Base-by-base conservation (phyloP, 2,888 invertebrate species). In the Trachelus troglodyta region DNA sequence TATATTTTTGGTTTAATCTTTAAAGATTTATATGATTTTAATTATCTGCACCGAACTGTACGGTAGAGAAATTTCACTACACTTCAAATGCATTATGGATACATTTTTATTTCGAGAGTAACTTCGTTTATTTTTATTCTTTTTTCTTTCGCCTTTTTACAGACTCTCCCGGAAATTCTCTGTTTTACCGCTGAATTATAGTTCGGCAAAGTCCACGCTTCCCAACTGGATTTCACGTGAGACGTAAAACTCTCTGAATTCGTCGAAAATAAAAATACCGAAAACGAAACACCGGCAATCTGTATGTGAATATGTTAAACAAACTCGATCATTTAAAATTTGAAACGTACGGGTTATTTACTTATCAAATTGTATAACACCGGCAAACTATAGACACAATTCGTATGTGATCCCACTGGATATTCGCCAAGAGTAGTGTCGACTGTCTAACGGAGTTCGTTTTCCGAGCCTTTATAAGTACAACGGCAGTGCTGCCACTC, bases 391-490 rank as follows among this genome's bases (percentile, higher is more conserved):
- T 9, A 40, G 23, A 23, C 40, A 40, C 15, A 9, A 23, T 6
- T 40, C 40, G 40, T 56, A 9, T 56, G 23, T 9, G 56, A 56
- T 56, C 23, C 56, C 56, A 23, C 56, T 56, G 56, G 56, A 23
- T 56, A 56, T 56, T 23, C 56, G 9, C 71, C 11, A 12, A 33
- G 71, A 71, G 71, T 3, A 71, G 9, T 12, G 30, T 34, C 12
- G 71, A 71, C 71, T 71, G 71, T 71, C 71, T 71, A 71, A 71
- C 71, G 31, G 71, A 71, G 15, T 71, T 34, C 34, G 71, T 31
- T 34, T 71, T 71, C 71, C 2, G 34, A 31, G 31, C 71, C 81
- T 69, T 85, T 85, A 80, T 83, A 85, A 81, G 81, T 78, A 77
- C 69, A 30, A 76, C 35, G 68, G 78, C 76, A 75, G 77, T 35